phyloP scores from a whole-genome alignment of 2,113 vertebrate genomes.

The Actenoides hombroni region DNA sequence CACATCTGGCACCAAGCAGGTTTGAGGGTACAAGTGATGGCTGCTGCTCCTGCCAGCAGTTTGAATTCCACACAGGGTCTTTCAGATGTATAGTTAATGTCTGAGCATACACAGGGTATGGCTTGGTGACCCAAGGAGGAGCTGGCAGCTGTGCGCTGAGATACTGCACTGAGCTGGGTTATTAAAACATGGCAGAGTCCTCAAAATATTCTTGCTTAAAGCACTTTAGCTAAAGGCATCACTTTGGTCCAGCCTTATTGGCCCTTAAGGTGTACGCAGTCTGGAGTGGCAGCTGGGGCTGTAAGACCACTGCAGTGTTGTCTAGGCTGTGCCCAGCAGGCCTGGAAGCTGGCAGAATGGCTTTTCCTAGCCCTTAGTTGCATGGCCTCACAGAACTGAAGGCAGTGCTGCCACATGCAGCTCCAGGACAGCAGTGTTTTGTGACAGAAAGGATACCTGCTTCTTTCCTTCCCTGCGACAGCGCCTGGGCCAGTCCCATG shows the following conservation, averaged over 20 bases:
- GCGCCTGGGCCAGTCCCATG: background rate
- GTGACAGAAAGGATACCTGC: background rate
- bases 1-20: background rate
- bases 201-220: background rate
- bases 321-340: background rate
- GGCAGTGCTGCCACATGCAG: background rate
- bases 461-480: background rate
- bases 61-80: background rate
- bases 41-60: background rate
- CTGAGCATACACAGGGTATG: background rate
- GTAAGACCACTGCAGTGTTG: background rate
- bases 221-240: background rate
- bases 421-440: background rate
- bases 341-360: background rate
- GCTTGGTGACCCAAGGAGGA: background rate
- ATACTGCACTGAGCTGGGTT: background rate
- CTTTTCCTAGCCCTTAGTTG: background rate
- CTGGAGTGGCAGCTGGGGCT: background rate
- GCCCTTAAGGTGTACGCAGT: background rate
- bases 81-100: background rate
- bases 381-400: background rate
- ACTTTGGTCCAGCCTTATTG: background rate
- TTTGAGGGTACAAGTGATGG: background rate
- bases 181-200: background rate
- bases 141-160: background rate